These are phyloP conservation scores for Cataglyphis altisquamis DNA, from an alignment of 2,888 invertebrate genomes.

Conservation along the genomic window DNA sequence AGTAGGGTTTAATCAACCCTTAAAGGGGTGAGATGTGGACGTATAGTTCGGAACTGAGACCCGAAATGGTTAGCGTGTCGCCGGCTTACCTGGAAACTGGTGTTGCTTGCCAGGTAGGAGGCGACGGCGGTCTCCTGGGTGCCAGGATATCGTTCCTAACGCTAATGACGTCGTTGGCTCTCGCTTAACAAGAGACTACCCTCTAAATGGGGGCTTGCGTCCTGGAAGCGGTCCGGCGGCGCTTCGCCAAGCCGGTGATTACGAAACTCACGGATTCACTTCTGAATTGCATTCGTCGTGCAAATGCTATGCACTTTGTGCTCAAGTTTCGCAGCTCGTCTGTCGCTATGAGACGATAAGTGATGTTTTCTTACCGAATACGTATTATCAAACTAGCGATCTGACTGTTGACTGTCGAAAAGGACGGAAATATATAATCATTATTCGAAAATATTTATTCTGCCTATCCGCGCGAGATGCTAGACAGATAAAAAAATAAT, in stretches of 20 bases:
- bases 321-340: background rate
- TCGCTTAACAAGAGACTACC: slow-evolving; percentile 82
- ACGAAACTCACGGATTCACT: slow-evolving; percentile 75
- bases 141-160: slow-evolving; percentile 78
- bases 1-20: slow-evolving; percentile 24
- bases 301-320: slow-evolving; percentile 62
- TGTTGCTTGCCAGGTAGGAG: slow-evolving; percentile 67
- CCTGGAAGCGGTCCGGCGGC: slow-evolving; percentile 66
- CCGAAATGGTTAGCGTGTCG: slow-evolving; percentile 34
- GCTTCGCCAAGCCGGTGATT: slow-evolving; percentile 72
- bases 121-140: slow-evolving; percentile 74
- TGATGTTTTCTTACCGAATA: background rate
- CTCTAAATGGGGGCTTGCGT: slow-evolving; percentile 78
- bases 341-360: background rate
- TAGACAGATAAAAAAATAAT: background rate
- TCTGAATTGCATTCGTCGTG: slow-evolving; percentile 72
- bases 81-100: slow-evolving; percentile 64
- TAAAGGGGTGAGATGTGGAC: slow-evolving; percentile 24
- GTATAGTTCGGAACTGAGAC: slow-evolving; percentile 49
- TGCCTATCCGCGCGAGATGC: background rate
- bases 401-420: no score
- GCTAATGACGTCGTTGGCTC: slow-evolving; percentile 83
- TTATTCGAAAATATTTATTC: background rate
- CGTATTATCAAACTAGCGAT: background rate
- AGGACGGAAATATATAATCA: background rate